phyloP scores from a whole-genome alignment of 2,888 invertebrate genomes.

The Cylloceria caligata region DNA sequence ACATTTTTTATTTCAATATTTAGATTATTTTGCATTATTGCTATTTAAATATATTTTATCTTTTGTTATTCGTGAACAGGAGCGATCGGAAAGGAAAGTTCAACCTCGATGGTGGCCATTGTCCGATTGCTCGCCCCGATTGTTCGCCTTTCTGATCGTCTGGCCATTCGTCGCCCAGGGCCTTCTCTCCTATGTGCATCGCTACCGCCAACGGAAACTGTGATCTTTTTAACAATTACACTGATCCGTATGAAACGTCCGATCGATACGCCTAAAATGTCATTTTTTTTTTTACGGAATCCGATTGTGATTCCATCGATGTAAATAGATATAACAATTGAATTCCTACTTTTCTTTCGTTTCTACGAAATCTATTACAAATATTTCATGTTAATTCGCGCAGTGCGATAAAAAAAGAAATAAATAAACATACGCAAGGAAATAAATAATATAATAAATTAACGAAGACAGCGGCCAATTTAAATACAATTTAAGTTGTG shows the following conservation, averaged over 20 bases:
- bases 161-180: conserved; percentile 89
- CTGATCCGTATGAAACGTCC: conserved; percentile 54
- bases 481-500: not conserved
- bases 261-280: conserved; percentile 58
- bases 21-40: conserved; percentile 21
- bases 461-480: not conserved
- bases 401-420: not conserved
- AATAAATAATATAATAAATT: conserved; percentile 10
- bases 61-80: conserved; percentile 70
- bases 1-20: not conserved
- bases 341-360: not conserved
- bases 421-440: not conserved
- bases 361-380: conserved; percentile 15
- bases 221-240: conserved; percentile 70
- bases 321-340: conserved; percentile 63
- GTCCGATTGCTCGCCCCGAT: conserved; percentile 78
- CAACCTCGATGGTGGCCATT: conserved; percentile 81
- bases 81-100: conserved; percentile 68
- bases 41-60: conserved; percentile 33
- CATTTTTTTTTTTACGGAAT: conserved; percentile 48
- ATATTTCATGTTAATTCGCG: not conserved
- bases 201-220: conserved; percentile 80
- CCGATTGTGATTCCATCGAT: conserved; percentile 33
- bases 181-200: conserved; percentile 76
- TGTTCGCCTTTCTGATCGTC: conserved; percentile 87